These are phyloP conservation scores for Allygus modestus DNA, from an alignment of 2,888 invertebrate species.

Conservation along the genomic window DNA sequence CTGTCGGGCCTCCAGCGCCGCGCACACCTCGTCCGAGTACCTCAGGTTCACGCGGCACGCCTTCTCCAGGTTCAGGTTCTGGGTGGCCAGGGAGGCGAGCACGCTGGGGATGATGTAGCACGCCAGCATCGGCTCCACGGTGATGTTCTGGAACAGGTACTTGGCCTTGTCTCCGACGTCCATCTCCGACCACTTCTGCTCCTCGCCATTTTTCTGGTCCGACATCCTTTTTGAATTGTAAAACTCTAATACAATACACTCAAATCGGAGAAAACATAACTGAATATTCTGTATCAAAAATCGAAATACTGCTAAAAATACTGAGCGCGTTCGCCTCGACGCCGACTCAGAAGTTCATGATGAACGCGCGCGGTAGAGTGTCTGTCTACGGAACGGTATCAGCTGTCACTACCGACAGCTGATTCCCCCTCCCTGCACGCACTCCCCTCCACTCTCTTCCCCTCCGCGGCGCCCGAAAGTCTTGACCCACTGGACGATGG, in stretches of 20 bases:
- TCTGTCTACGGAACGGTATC: slow-evolving; percentile 5
- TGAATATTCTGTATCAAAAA: neutral
- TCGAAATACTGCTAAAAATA: neutral
- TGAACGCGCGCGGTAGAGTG: slow-evolving; percentile 18
- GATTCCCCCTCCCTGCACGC: neutral
- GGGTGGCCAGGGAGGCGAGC: slow-evolving; percentile 86
- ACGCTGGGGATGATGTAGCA: slow-evolving; percentile 83
- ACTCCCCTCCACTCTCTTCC: neutral
- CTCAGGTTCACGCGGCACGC: slow-evolving; percentile 90
- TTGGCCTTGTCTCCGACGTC: slow-evolving; percentile 78
- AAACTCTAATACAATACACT: neutral
- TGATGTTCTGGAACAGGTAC: slow-evolving; percentile 81
- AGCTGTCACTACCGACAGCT: slow-evolving; percentile 3
- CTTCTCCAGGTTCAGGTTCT: slow-evolving; percentile 91
- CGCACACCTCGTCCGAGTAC: slow-evolving; percentile 85
- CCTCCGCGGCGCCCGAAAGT: neutral
- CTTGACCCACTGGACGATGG: neutral
- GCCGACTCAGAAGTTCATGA: neutral
- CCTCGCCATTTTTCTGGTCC: slow-evolving; percentile 55
- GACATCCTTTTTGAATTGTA: neutral
- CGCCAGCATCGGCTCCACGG: slow-evolving; percentile 86
- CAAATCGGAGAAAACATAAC: neutral
- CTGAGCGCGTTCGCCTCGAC: neutral
- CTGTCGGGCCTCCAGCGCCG: slow-evolving; percentile 85
- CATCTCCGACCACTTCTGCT: slow-evolving; percentile 72